These are phyloP conservation scores for Nebria brevicollis DNA, from an alignment of 2,888 invertebrate genomes.

Conservation along the genomic window DNA sequence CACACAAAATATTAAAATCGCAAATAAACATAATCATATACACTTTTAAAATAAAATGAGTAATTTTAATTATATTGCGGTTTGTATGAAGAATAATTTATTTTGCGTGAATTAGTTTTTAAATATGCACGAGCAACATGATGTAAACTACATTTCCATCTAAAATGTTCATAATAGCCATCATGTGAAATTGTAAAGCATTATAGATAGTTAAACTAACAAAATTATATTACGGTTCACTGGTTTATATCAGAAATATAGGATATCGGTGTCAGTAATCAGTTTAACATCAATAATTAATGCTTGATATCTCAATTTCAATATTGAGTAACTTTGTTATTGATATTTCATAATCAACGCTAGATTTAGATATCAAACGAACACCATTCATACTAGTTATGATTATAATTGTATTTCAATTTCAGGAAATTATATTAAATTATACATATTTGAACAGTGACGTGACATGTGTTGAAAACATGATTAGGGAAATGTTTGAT, in stretches of 20 bases:
- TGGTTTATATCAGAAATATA: background rate
- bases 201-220: background rate
- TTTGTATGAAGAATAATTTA: no score
- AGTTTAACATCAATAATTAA: background rate
- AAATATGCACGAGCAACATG: no score
- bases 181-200: background rate
- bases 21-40: no score
- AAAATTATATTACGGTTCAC: background rate
- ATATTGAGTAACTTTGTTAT: slow-evolving; percentile 32
- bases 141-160: no score
- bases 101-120: no score
- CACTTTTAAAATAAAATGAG: no score
- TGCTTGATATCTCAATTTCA: slow-evolving; percentile 16
- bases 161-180: background rate
- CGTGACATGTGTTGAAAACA: background rate
- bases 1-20: no score
- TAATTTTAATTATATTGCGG: no score
- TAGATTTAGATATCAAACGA: slow-evolving; percentile 4
- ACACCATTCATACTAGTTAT: background rate
- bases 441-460: background rate
- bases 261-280: background rate
- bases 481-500: background rate
- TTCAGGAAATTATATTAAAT: background rate
- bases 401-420: background rate
- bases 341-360: slow-evolving; percentile 38